Percentiles rank a stretch among this genome's conserved stretches.
Evolutionary conservation across 2,888 invertebrate species (phyloP).

Genomic region (Syrista parreyssii): DNA sequence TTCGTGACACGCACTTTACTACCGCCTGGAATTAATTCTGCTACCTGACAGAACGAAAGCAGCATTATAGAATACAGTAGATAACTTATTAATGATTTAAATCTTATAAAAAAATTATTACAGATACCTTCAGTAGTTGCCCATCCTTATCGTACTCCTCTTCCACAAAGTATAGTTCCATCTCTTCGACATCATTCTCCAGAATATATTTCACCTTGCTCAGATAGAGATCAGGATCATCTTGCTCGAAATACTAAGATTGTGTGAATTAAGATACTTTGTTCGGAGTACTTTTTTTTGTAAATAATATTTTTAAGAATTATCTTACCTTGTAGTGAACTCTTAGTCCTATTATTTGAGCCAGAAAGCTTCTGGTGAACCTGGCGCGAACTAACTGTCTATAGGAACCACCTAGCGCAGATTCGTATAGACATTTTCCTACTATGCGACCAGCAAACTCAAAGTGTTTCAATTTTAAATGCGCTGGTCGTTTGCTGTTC

Average conservation of each 20-base stretch:
- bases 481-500: constrained; percentile 80
- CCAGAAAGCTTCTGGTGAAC: constrained; percentile 91
- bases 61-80: background rate
- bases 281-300: constrained; percentile 2
- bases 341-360: constrained; percentile 91
- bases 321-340: constrained; percentile 87
- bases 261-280: background rate
- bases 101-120: constrained; percentile 8
- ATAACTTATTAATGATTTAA: background rate
- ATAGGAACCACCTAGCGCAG: constrained; percentile 89
- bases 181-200: constrained; percentile 87
- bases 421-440: constrained; percentile 95
- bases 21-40: constrained; percentile 88
- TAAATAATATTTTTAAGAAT: background rate
- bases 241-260: constrained; percentile 90
- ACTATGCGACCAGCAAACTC: constrained; percentile 95
- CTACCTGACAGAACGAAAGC: constrained; percentile 62
- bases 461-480: constrained; percentile 87
- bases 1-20: constrained; percentile 80
- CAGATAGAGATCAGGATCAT: constrained; percentile 92
- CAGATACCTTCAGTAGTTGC: constrained; percentile 76
- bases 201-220: constrained; percentile 94
- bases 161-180: constrained; percentile 89
- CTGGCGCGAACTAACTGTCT: constrained; percentile 90
- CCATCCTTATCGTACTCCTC: constrained; percentile 87